These are phyloP conservation scores for Cataglyphis albicans DNA, from an alignment of 2,888 invertebrate genomes.

Conservation along the genomic window DNA sequence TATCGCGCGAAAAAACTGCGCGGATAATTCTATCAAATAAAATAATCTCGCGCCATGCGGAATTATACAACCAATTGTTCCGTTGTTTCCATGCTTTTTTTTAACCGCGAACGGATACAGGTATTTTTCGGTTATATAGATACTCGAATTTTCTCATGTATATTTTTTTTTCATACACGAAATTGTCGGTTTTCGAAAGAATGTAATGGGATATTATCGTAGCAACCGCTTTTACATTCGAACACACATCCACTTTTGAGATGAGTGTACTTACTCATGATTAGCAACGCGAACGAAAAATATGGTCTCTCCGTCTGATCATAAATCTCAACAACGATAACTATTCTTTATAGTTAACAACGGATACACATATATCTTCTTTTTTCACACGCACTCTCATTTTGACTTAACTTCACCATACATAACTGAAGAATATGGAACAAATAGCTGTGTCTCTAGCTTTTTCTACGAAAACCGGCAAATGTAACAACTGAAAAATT, in stretches of 20 bases:
- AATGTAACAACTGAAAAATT: background rate
- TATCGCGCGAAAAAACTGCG: background rate
- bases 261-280: constrained; percentile 20
- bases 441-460: background rate
- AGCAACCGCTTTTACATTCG: background rate
- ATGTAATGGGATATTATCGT: constrained; percentile 30
- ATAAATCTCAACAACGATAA: constrained; percentile 38
- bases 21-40: constrained; percentile 25
- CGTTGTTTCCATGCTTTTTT: constrained; percentile 16
- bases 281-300: constrained; percentile 27
- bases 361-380: constrained; percentile 18
- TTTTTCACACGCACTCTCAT: constrained; percentile 23
- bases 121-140: constrained; percentile 15
- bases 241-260: constrained; percentile 3
- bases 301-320: background rate
- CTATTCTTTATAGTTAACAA: constrained; percentile 40
- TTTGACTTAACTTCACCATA: constrained; percentile 10
- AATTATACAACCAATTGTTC: constrained; percentile 42
- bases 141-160: constrained; percentile 4
- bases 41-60: constrained; percentile 35
- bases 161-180: constrained; percentile 15
- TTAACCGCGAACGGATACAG: background rate
- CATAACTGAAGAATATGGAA: constrained; percentile 4
- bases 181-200: constrained; percentile 22
- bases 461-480: background rate